These are phyloP conservation scores for Panonychus citri DNA, from an alignment of 1,140 invertebrate genomes.

Conservation along the genomic window DNA sequence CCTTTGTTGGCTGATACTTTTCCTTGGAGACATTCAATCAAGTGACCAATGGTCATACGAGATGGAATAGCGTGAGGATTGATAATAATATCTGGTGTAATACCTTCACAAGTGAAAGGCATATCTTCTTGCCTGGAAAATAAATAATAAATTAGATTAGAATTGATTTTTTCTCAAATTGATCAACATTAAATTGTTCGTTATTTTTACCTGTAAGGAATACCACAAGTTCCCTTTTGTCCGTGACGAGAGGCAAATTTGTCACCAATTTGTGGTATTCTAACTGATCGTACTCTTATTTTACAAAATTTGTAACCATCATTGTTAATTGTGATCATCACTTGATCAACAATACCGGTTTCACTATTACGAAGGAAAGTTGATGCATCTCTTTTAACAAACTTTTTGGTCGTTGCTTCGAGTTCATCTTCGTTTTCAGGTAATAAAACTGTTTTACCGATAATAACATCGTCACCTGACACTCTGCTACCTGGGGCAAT, in stretches of 20 bases:
- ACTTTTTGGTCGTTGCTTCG: slow-evolving; percentile 65
- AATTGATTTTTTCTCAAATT: neutral
- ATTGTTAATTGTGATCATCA: slow-evolving; percentile 82
- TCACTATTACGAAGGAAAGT: slow-evolving; percentile 91
- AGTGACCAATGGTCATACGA: slow-evolving; percentile 99
- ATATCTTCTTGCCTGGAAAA: slow-evolving; percentile 38
- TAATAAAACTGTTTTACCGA: slow-evolving; percentile 90
- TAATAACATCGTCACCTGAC: slow-evolving; percentile 95
- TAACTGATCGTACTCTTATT: slow-evolving; percentile 85
- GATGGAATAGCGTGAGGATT: slow-evolving; percentile 97
- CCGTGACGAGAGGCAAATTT: slow-evolving; percentile 96
- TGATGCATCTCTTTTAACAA: slow-evolving; percentile 81
- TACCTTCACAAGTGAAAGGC: slow-evolving; percentile 88
- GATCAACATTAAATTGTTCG: no score
- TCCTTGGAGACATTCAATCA: slow-evolving; percentile 96
- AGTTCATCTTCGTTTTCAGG: slow-evolving; percentile 91
- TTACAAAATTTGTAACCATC: slow-evolving; percentile 98
- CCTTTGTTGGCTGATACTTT: slow-evolving; percentile 65
- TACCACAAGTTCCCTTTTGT: slow-evolving; percentile 96
- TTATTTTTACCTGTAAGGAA: slow-evolving; percentile 60
- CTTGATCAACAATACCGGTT: slow-evolving; percentile 93
- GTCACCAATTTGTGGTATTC: slow-evolving; percentile 95
- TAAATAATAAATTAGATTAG: neutral
- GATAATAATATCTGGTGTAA: slow-evolving; percentile 97
- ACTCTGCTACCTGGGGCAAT: slow-evolving; percentile 92